Base-by-base conservation (phyloP, 2,113 vertebrate species). In the Felis catus region DNA sequence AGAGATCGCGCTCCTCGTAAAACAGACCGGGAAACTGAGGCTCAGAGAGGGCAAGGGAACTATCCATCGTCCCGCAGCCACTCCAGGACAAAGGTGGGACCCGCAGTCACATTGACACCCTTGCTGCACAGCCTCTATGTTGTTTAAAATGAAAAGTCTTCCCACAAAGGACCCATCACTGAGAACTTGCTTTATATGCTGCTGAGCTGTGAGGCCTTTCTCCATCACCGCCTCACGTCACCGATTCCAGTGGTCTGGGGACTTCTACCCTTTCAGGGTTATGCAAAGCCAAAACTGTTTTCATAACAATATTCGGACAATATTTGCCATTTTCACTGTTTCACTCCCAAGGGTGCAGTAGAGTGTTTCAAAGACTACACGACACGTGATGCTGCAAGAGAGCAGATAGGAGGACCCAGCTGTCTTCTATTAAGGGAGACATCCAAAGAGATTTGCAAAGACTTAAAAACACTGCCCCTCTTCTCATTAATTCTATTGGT, bases 381-480 rank as follows among this genome's bases (percentile, higher is more conserved):
- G n/a, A 29, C 73, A 16, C 1, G 39, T 5, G 27, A 13, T 27
- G 29, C 74, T 18, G 39, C 70, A 29, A 19, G 23, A 63, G 36
- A 51, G 66, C 27, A 25, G 23, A 1, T n/a, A 5, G 4, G 29
- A 85, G 65, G 66, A 48, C 39, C 23, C 41, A 74, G 73, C 33
- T n/a, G 55, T 96, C 66, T 58, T 74, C 76, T 76, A 29, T 88
- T 51, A 74, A 90, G 23, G 9, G 10, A 80, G 76, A 29, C 45
- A 16, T n/a, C 33, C 13, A n/a, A 66, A 73, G 41, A 79, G 41
- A n/a, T 33, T 16, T 5, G n/a, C 79, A 61, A 74, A 68, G 39
- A 36, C 9, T 12, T 80, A 4, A 76, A 76, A 63, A 51, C 27
- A 27, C n/a, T 25, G 71, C 45, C 65, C 2, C 45, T 65, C 41